Base-by-base conservation (phyloP, 2,113 vertebrate species). In the Xenopus borealis region DNA sequence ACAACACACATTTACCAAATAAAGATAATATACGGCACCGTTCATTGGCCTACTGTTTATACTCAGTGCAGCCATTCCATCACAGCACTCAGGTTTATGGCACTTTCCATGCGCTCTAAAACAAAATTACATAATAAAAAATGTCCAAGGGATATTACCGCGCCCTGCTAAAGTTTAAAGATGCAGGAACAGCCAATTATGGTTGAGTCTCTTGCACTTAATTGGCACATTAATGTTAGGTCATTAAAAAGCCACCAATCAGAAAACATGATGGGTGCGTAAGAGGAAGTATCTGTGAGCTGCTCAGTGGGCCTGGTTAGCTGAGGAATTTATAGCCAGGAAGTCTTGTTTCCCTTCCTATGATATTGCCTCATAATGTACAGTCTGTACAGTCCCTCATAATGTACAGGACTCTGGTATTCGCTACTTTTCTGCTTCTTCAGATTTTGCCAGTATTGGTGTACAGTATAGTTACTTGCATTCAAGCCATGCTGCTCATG, bases 101-200 rank as follows among this genome's bases (percentile, higher is more conserved):
- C 58, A 30, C 44, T 63, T 72, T 69, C 57, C 61, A 20, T 58
- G 47, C 45, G 59, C 72, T 75, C 30, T 55, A 67, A 67, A 75
- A 69, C 57, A 75, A 75, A 75, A 75, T 69, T 67, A 75, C 73
- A 69, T 69, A 53, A 75, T 75, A 75, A 75, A 75, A 75, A 14
- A 45, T 44, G 72, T 67, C 72, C 64, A 45, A 67, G 64, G 57
- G 64, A 69, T 58, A 75, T 75, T 62, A 63, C 53, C 53, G 66
- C 55, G 58, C 23, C 47, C 40, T 17, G 72, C 18, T 20, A 50
- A 44, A 33, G 58, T 66, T 66, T 50, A n/a, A 47, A 69, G 65
- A 75, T 69, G 65, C 18, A 58, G 59, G 66, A 62, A 47, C 66
- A 69, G 13, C 45, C 73, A 75, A 75, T 75, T 69, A 69, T 69